Evolutionary conservation across 2,797 vertebrate genomes (phyloP), one percentile per base, ranked within the genome.

Genomic region (Smutsia temminckii): DNA sequence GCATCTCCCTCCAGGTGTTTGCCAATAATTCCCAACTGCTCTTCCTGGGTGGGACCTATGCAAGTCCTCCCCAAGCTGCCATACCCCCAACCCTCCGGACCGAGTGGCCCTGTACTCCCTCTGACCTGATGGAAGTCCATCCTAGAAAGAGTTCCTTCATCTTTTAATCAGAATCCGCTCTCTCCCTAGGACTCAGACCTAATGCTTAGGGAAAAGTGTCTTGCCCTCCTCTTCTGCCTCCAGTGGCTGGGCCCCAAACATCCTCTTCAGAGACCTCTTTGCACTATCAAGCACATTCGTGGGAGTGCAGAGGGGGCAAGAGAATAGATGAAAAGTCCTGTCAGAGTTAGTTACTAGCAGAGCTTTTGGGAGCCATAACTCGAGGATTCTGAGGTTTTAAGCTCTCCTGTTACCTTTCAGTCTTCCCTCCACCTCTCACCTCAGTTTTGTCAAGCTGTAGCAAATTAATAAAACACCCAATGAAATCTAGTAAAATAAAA

Each of bases 381-480:
- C 64, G n/a, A 57, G 37, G 42, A 32, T 46, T 42, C 79, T 40
- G 34, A 89, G 64, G 20, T 75, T 57, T 86, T 53, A 37, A n/a
- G 14, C 68, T 66, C 37, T 63, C 6, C 53, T 9, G 46, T 79
- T 72, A 32, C 27, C 32, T 53, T 77, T 51, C 21, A 53, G 13
- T 25, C 18, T 83, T n/a, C 17, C 61, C 46, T 12, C 34, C 16
- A 16, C 42, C 29, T 27, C 79, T 8, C 4, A 4, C 34, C 34
- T 78, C 13, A 27, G 18, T 69, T 92, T 59, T 77, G 40, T 87
- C 34, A 37, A 74, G 42, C n/a, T 61, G 6, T 32, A 46, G 55
- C 75, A 87, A 94, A 85, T 95, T 93, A 78, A 46, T 89, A 40
- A 89, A 85, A 89, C 42, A 89, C 20, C 12, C 74, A 51, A 0